phyloP scores from a whole-genome alignment of 2,797 vertebrate genomes.

The Cirrhinus mrigala region DNA sequence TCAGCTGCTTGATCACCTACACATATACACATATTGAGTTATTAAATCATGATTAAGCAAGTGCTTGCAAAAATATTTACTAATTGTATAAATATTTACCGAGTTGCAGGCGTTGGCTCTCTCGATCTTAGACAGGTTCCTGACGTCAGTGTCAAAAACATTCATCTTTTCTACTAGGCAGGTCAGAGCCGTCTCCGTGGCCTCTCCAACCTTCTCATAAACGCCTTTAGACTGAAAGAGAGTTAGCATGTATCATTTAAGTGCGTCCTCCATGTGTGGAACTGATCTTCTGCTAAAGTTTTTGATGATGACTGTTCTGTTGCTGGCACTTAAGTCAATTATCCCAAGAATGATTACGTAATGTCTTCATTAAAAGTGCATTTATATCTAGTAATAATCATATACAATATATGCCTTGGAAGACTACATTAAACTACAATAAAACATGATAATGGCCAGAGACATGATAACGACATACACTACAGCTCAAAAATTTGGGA shows the following conservation, averaged over 20 bases:
- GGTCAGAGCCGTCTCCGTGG: slow-evolving; percentile 94
- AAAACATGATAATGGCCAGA: not conserved
- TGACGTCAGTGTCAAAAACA: slow-evolving; percentile 92
- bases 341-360: not conserved
- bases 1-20: slow-evolving; percentile 96
- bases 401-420: too few relatives aligned
- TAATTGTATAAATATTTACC: slow-evolving; percentile 77
- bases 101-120: slow-evolving; percentile 95
- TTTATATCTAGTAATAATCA: too few relatives aligned
- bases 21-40: slow-evolving; percentile 11
- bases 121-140: slow-evolving; percentile 91
- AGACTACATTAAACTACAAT: not conserved
- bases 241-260: not conserved
- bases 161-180: slow-evolving; percentile 99
- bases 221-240: slow-evolving; percentile 87
- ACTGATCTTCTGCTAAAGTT: not conserved
- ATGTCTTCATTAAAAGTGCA: not conserved
- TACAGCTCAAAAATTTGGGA: too few relatives aligned
- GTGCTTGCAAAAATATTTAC: not conserved
- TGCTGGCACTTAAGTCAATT: not conserved
- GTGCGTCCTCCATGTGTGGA: not conserved
- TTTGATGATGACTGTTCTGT: not conserved
- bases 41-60: not conserved
- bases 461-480: not conserved
- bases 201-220: slow-evolving; percentile 97